Conservation (phyloP, 2,888 invertebrate species). For the Ischnura elegans region DNA sequence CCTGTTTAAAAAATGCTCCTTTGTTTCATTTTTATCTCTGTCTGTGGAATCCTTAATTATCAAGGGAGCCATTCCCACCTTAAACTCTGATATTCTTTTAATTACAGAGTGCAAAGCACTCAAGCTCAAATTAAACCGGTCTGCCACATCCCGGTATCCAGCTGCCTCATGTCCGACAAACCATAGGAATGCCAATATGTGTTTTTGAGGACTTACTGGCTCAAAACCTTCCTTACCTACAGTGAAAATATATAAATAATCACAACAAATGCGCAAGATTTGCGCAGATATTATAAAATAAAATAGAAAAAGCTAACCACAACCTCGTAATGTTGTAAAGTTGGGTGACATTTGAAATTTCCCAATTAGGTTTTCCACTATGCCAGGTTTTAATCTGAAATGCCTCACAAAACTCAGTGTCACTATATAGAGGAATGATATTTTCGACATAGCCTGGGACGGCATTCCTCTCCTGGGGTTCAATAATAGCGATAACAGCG, state of each 20-base stretch:
- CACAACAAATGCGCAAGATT: background rate
- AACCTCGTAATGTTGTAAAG: background rate
- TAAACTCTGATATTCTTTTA: background rate
- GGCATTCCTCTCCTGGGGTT: too few relatives aligned
- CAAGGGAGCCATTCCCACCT: background rate
- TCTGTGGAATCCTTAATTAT: background rate
- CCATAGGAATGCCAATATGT: too few relatives aligned
- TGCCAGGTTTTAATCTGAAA: background rate
- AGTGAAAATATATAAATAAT: background rate
- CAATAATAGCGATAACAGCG: too few relatives aligned
- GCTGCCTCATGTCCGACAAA: too few relatives aligned
- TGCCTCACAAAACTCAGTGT: too few relatives aligned
- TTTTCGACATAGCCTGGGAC: too few relatives aligned
- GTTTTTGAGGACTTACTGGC: too few relatives aligned
- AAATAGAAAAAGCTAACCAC: background rate
- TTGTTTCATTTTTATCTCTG: background rate
- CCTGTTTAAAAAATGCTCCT: background rate
- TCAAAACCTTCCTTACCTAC: background rate
- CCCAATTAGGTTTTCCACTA: background rate
- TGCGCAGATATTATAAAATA: background rate
- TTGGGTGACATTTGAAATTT: background rate
- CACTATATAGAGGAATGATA: too few relatives aligned
- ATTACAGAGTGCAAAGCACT: too few relatives aligned
- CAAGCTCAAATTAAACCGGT: too few relatives aligned
- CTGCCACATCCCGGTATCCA: too few relatives aligned